These are phyloP conservation scores for Periphyllus acericola DNA, from an alignment of 2,888 invertebrate genomes.

Conservation along the genomic window DNA sequence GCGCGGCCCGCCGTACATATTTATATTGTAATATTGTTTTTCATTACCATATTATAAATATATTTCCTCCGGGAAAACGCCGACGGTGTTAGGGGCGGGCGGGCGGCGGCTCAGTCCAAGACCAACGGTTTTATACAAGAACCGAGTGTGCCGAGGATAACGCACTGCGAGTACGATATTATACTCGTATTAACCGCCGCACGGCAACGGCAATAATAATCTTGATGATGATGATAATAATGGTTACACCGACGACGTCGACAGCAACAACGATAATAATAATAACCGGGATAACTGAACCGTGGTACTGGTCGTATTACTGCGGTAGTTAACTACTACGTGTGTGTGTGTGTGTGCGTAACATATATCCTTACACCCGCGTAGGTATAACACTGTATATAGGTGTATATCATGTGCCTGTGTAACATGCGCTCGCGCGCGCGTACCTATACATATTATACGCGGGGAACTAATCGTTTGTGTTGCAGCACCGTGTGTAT, in stretches of 20 bases:
- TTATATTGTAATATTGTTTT: no score
- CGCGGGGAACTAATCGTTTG: slow-evolving; percentile 56
- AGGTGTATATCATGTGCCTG: background rate
- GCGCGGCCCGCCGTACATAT: no score
- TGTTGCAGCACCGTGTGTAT: background rate
- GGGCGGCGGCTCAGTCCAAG: background rate
- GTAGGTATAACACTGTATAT: background rate
- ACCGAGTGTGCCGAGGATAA: background rate
- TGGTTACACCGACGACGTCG: slow-evolving; percentile 1
- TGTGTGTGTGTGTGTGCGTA: background rate
- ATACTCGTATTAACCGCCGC: no score
- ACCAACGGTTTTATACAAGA: background rate
- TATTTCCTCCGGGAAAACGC: background rate
- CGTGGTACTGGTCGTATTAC: slow-evolving; percentile 17
- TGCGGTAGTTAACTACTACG: background rate
- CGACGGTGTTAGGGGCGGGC: background rate
- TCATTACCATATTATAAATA: background rate
- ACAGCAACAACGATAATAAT: background rate
- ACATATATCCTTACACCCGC: slow-evolving; percentile 22
- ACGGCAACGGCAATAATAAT: background rate
- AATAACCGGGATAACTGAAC: slow-evolving; percentile 44
- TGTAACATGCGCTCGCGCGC: background rate
- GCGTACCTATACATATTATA: no score
- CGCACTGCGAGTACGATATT: background rate
- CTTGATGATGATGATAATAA: no score